These are phyloP conservation scores for Penaeus vannamei DNA, from an alignment of 1,140 invertebrate genomes.

Conservation along the genomic window DNA sequence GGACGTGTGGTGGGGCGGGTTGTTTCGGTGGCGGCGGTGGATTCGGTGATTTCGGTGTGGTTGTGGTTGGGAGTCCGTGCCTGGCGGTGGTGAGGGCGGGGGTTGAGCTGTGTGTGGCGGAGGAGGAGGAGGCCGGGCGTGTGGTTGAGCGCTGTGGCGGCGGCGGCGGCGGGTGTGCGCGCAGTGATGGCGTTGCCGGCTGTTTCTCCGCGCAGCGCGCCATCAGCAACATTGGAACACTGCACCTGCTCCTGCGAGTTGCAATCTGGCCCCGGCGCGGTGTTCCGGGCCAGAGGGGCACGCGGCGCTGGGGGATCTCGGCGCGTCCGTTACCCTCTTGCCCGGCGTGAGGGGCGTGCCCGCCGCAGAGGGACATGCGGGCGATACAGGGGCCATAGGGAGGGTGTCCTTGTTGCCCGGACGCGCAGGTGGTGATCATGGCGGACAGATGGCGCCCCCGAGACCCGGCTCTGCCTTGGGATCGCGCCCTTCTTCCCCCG, in stretches of 20 bases:
- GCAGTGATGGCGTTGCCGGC: not conserved
- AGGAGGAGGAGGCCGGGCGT: not conserved
- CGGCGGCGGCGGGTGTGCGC: not conserved
- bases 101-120: too few species aligned
- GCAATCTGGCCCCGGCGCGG: slow-evolving; percentile 29
- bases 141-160: not conserved
- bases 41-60: too few species aligned
- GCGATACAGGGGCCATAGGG: slow-evolving; percentile 7
- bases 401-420: slow-evolving; percentile 33
- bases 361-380: slow-evolving; percentile 10
- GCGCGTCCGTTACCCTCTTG: slow-evolving; percentile 21
- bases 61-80: too few species aligned
- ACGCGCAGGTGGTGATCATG: not conserved
- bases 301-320: not conserved
- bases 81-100: too few species aligned
- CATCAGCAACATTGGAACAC: slow-evolving; percentile 30
- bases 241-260: slow-evolving; percentile 38
- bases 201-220: not conserved
- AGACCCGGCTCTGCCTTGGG: slow-evolving; percentile 9
- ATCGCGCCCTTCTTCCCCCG: not conserved
- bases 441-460: slow-evolving; percentile 24
- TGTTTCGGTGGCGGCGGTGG: too few species aligned
- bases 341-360: not conserved
- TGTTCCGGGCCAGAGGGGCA: slow-evolving; percentile 17
- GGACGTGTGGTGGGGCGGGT: too few species aligned